Base-by-base conservation (phyloP, 2,113 vertebrate genomes). In the Herpetotheres cachinnans region DNA sequence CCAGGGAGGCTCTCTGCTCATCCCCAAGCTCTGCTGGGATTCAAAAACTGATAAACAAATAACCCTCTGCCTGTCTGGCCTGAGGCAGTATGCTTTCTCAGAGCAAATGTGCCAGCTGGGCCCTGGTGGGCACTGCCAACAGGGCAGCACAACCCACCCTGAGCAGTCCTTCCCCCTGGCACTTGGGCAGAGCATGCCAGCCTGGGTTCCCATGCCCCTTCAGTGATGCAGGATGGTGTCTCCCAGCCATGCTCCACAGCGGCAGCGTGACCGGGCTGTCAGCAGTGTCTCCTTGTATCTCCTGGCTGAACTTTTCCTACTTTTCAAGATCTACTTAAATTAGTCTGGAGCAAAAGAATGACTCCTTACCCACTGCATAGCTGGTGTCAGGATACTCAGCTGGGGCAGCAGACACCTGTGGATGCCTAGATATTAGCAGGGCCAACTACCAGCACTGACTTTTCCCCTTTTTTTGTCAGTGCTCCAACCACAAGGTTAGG, bases 41-140 rank as follows among this genome's bases (percentile, higher is more conserved):
- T 78, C 55, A 85, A 34, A 90, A 90, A 22, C 20, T 72, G 44
- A 13, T 50, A 18, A 87, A 46, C 6, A 61, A 71, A 11, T 50
- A 34, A 44, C 69, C 6, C 27, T 74, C 34, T 56, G 21, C 14
- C 13, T 71, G 26, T 26, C 54, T 69, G 20, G 42, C 49, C 55
- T 25, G 38, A 38, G 47, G 16, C 24, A 46, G 65, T 42, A 47
- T 1, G 1, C 0, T 1, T 36, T 52, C 29, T 77, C 0, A 0
- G 44, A 81, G 34, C 22, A 76, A 71, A 82, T 15, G 25, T 61
- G 18, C 32, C 42, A 62, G 16, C 14, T 62, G 55, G 34, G 29
- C 30, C 56, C 52, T 26, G 44, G 17, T 82, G 36, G n/a, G 13
- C 34, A 10, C n/a, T 26, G 13, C 10, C 52, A 72, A 44, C 7